Conservation (phyloP, 2,797 vertebrate genomes). For the Geotrypetes seraphini region DNA sequence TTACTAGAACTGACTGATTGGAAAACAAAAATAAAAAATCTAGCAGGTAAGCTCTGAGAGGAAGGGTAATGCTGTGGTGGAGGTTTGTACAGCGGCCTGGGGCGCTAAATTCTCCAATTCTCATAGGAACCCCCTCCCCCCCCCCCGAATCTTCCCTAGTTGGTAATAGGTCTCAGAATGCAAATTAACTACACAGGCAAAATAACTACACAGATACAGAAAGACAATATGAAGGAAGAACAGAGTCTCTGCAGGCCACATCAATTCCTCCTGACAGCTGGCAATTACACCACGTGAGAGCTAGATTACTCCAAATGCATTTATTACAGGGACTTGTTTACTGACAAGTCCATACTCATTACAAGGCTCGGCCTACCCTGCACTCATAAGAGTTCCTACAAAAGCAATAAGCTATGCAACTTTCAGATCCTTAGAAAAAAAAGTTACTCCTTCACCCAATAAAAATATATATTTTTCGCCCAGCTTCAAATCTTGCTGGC, state of each 20-base stretch:
- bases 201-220: too few species aligned
- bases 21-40: too few species aligned
- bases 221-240: slow-evolving; percentile 25
- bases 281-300: slow-evolving; percentile 42
- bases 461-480: neutral
- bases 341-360: slow-evolving; percentile 52
- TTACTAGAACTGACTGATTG: too few species aligned
- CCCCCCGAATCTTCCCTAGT: too few species aligned
- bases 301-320: slow-evolving; percentile 49
- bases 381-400: slow-evolving; percentile 42
- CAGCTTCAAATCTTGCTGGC: too few species aligned
- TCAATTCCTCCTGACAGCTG: slow-evolving; percentile 42
- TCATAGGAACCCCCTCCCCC: too few species aligned
- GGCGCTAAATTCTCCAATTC: too few species aligned
- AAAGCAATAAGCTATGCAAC: slow-evolving; percentile 43
- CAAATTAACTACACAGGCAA: too few species aligned
- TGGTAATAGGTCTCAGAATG: too few species aligned
- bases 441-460: neutral
- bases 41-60: too few species aligned
- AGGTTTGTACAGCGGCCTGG: too few species aligned
- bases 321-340: slow-evolving; percentile 52
- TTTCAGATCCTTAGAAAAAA: slow-evolving; percentile 23
- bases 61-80: too few species aligned
- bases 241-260: slow-evolving; percentile 25
- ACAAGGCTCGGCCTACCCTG: slow-evolving; percentile 39